Percentiles rank a stretch among this genome's conserved stretches.
Conservation (phyloP, 1,140 invertebrate species). For the Hyles euphorbiae region DNA sequence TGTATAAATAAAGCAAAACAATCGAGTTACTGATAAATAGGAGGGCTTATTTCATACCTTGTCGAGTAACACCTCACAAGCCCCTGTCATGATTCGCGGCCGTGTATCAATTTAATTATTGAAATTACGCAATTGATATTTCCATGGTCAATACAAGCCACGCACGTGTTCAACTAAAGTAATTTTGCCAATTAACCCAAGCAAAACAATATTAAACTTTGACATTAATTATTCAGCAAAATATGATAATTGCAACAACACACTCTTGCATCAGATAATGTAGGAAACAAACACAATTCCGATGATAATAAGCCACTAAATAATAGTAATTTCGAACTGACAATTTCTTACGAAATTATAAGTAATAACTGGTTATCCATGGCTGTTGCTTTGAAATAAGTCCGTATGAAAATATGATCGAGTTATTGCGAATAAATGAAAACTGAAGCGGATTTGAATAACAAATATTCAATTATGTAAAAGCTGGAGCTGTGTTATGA, state of each 20-base stretch:
- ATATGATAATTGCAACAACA: constrained; percentile 7
- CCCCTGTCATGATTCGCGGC: no score
- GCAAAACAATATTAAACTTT: constrained; percentile 4
- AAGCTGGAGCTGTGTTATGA: not conserved
- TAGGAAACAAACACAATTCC: constrained; percentile 15
- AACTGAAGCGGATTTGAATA: no score
- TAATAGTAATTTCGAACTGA: constrained; percentile 21
- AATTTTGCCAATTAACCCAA: constrained; percentile 3
- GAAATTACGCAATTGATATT: no score
- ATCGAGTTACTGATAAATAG: no score
- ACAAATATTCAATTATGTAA: no score
- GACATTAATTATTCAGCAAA: not conserved
- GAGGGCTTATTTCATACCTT: not conserved
- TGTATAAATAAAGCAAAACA: no score
- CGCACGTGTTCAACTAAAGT: constrained; percentile 1
- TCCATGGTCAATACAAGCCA: not conserved
- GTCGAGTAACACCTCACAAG: not conserved
- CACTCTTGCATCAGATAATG: constrained; percentile 1
- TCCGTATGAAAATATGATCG: constrained; percentile 13
- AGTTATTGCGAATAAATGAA: no score
- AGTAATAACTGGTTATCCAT: constrained; percentile 10
- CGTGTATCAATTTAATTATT: no score
- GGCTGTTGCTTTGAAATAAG: not conserved
- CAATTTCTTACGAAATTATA: constrained; percentile 15
- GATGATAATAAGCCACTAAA: constrained; percentile 19